Evolutionary conservation across 2,888 invertebrate genomes (phyloP).

Genomic region (Cotesia congregata): DNA sequence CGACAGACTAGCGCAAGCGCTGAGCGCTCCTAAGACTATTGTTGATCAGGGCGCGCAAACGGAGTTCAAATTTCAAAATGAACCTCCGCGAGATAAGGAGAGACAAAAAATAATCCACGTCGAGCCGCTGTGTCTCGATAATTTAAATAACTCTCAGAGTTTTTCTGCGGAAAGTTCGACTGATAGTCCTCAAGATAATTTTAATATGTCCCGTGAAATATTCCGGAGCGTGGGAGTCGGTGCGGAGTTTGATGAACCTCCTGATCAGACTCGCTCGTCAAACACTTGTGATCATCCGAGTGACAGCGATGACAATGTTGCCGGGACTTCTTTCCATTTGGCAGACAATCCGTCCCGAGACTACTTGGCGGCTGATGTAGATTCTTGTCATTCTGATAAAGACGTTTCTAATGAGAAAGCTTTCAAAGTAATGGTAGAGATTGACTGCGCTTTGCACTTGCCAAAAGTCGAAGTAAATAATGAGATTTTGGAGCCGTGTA

Average conservation of each 20-base stretch:
- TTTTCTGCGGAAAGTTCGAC: slow-evolving; percentile 57
- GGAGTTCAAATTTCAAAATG: slow-evolving; percentile 41
- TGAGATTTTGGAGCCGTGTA: slow-evolving; percentile 73
- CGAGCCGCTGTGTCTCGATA: slow-evolving; percentile 50
- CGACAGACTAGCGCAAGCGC: slow-evolving; percentile 54
- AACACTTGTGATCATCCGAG: slow-evolving; percentile 22
- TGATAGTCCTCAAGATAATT: slow-evolving; percentile 56
- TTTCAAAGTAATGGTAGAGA: slow-evolving; percentile 72
- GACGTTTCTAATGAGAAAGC: slow-evolving; percentile 27
- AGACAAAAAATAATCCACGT: slow-evolving; percentile 33
- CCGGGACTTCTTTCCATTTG: not conserved
- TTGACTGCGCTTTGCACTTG: slow-evolving; percentile 74
- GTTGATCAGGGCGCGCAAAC: slow-evolving; percentile 54
- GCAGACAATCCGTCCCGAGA: not conserved
- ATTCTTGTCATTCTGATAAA: not conserved
- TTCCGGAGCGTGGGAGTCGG: slow-evolving; percentile 66
- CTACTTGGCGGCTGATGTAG: not conserved
- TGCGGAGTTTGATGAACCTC: slow-evolving; percentile 61
- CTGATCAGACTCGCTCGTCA: slow-evolving; percentile 44
- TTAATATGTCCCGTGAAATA: slow-evolving; percentile 57
- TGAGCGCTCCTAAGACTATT: slow-evolving; percentile 53
- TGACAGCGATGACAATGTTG: not conserved
- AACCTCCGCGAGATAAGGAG: not conserved
- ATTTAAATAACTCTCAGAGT: slow-evolving; percentile 50
- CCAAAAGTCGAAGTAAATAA: slow-evolving; percentile 67